These are phyloP conservation scores for Apistogramma diplotaenia DNA, from an alignment of 2,113 vertebrate genomes.

Conservation along the genomic window DNA sequence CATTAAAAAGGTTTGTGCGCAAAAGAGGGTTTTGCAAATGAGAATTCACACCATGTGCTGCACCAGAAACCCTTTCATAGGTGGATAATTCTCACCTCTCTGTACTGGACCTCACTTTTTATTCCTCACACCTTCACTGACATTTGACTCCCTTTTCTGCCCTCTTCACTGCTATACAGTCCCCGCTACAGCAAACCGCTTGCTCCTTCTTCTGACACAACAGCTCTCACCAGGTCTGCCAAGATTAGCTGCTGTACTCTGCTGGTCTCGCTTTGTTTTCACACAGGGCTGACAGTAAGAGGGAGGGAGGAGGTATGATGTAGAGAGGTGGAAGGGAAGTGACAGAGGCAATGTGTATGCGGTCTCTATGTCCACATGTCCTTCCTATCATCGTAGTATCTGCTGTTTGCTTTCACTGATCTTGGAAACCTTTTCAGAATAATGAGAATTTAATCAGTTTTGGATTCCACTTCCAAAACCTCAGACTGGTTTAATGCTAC, in stretches of 20 bases:
- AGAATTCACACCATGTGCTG: background rate
- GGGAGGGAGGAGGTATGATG: conserved; percentile 40
- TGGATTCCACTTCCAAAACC: conserved; percentile 16
- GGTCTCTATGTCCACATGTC: conserved; percentile 39
- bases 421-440: conserved; percentile 21
- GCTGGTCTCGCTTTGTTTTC: conserved; percentile 68
- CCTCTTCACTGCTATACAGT: background rate
- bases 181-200: background rate
- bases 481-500: conserved; percentile 21
- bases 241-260: conserved; percentile 69
- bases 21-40: background rate
- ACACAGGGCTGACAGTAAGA: conserved; percentile 56
- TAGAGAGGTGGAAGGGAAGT: conserved; percentile 45
- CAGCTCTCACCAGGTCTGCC: conserved; percentile 50
- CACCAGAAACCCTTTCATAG: background rate
- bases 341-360: conserved; percentile 24
- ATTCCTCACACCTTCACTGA: conserved; percentile 39
- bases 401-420: conserved; percentile 2
- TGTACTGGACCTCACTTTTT: conserved; percentile 5
- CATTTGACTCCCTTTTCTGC: conserved; percentile 52
- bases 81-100: conserved; percentile 20
- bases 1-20: background rate
- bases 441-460: conserved; percentile 1
- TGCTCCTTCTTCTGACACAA: conserved; percentile 36
- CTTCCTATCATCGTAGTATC: conserved; percentile 32